A percentile compares a stretch with the other conserved stretches of the same genome.
These are phyloP conservation scores for Silvanus unidentatus DNA, from an alignment of 2,888 invertebrate genomes.

Conservation along the genomic window DNA sequence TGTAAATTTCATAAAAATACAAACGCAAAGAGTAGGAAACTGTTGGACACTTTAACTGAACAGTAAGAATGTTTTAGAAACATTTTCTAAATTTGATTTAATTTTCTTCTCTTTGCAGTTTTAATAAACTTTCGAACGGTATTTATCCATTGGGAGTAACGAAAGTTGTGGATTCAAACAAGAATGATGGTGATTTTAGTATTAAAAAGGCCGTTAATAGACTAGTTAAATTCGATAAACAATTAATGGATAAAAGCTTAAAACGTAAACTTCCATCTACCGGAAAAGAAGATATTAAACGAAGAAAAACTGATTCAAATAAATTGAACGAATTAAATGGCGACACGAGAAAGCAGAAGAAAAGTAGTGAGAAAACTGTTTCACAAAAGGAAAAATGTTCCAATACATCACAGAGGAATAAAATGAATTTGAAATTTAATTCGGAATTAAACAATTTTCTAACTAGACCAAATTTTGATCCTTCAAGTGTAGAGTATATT, in stretches of 20 bases:
- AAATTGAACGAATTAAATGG: constrained; percentile 2
- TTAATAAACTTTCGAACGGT: constrained; percentile 54
- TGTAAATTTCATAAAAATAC: constrained; percentile 49
- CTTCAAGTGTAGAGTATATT: constrained; percentile 25
- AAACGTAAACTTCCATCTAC: constrained; percentile 20
- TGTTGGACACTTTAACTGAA: constrained; percentile 49
- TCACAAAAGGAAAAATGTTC: not conserved
- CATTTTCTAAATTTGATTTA: not conserved
- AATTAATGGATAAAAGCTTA: constrained; percentile 37
- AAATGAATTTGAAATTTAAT: constrained; percentile 5
- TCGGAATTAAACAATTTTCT: constrained; percentile 10
- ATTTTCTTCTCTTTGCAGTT: constrained; percentile 44
- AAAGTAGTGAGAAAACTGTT: not conserved
- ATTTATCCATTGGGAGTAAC: constrained; percentile 61
- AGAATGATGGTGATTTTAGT: constrained; percentile 31
- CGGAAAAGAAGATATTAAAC: constrained; percentile 3
- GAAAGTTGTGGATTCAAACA: constrained; percentile 43
- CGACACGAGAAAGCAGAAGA: constrained; percentile 4
- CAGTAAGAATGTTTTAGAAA: constrained; percentile 42
- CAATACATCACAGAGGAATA: not conserved
- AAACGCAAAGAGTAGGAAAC: constrained; percentile 53
- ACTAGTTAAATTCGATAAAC: constrained; percentile 39
- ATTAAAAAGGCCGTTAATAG: constrained; percentile 36
- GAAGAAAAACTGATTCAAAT: too few relatives aligned
- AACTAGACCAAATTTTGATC: constrained; percentile 9